A percentile compares a stretch with the other conserved stretches of the same genome.
These are phyloP conservation scores for Noctuana brunneofusca DNA, from an alignment of 2,888 invertebrate genomes.

Conservation along the genomic window DNA sequence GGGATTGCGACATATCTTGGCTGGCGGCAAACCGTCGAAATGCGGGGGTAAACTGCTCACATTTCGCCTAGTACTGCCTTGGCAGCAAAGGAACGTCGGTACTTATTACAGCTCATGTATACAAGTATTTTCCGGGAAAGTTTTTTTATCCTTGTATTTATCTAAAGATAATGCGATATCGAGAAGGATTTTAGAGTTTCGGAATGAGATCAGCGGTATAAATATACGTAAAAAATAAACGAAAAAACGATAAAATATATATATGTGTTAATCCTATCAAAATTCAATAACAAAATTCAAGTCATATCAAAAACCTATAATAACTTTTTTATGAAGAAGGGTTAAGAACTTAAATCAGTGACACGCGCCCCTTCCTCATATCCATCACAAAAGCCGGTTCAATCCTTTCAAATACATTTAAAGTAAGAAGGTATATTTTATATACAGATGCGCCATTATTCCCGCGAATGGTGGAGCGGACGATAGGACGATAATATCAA, in stretches of 20 bases:
- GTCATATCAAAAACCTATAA: neutral
- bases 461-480: constrained; percentile 41
- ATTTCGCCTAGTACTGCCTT: constrained; percentile 62
- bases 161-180: neutral
- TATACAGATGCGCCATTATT: constrained; percentile 33
- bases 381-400: constrained; percentile 25
- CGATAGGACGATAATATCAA: constrained; percentile 46
- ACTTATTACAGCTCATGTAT: constrained; percentile 56
- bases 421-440: constrained; percentile 31
- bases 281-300: neutral
- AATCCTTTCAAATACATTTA: constrained; percentile 21
- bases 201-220: neutral
- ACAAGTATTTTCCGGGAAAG: constrained; percentile 32
- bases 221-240: neutral
- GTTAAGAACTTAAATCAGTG: constrained; percentile 12
- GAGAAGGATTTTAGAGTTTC: no score
- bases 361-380: constrained; percentile 21
- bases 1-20: constrained; percentile 78
- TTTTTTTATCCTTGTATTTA: constrained; percentile 14
- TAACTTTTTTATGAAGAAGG: constrained; percentile 13
- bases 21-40: constrained; percentile 71
- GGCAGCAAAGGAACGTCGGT: constrained; percentile 52
- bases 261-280: neutral
- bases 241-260: neutral
- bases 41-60: constrained; percentile 72